These are phyloP conservation scores for Nannoperca obscura DNA, from an alignment of 2,797 vertebrate species.

Conservation along the genomic window DNA sequence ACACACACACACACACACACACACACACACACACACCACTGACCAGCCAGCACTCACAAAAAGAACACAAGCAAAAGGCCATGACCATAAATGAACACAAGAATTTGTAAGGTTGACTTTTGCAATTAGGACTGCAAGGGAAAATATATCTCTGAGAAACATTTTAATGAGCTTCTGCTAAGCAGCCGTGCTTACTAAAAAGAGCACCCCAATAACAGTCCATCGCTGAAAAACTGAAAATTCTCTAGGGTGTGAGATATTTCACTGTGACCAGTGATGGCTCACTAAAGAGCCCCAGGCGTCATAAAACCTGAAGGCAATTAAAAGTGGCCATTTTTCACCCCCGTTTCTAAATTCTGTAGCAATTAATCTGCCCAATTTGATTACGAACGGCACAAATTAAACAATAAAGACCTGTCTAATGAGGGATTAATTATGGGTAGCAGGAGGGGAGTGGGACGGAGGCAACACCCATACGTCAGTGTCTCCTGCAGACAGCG, in stretches of 20 bases:
- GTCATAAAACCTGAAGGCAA: slow-evolving; percentile 85
- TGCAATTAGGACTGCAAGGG: slow-evolving; percentile 86
- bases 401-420: slow-evolving; percentile 99
- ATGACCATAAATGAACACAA: slow-evolving; percentile 79
- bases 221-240: slow-evolving; percentile 88
- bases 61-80: slow-evolving; percentile 76
- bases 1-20: slow-evolving; percentile 31
- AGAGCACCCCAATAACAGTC: slow-evolving; percentile 72
- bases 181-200: slow-evolving; percentile 88
- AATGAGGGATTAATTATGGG: slow-evolving; percentile 99
- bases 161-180: slow-evolving; percentile 91
- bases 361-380: slow-evolving; percentile 99
- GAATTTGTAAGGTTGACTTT: slow-evolving; percentile 86
- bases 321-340: slow-evolving; percentile 95
- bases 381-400: slow-evolving; percentile 99
- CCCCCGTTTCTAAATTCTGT: slow-evolving; percentile 91
- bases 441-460: slow-evolving; percentile 90
- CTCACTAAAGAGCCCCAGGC: slow-evolving; percentile 86
- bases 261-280: slow-evolving; percentile 87
- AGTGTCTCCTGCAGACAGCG: slow-evolving; percentile 89
- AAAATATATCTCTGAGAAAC: slow-evolving; percentile 92
- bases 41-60: slow-evolving; percentile 60
- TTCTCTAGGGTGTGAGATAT: slow-evolving; percentile 84
- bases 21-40: slow-evolving; percentile 34
- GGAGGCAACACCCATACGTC: slow-evolving; percentile 90